Evolutionary conservation across 1,140 invertebrate species (phyloP).

Genomic region (Samia ricini): DNA sequence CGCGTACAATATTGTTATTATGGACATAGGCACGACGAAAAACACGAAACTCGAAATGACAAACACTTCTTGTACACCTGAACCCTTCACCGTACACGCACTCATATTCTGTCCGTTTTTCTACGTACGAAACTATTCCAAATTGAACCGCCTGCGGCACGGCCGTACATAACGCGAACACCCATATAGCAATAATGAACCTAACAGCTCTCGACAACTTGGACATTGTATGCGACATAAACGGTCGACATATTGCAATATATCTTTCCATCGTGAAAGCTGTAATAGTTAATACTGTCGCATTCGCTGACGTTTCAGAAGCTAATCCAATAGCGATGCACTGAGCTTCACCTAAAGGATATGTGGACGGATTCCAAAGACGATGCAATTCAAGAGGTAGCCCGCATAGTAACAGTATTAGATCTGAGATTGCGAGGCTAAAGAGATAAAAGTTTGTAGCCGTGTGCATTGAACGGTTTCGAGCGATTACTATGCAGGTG

Average conservation of each 20-base stretch:
- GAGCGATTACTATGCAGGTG: conserved; percentile 90
- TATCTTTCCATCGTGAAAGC: conserved; percentile 97
- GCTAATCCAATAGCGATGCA: conserved; percentile 87
- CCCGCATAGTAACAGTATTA: conserved; percentile 87
- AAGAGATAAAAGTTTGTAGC: conserved; percentile 93
- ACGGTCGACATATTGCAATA: conserved; percentile 95
- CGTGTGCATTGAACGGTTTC: conserved; percentile 90
- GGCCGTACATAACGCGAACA: conserved; percentile 85
- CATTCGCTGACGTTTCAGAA: conserved; percentile 92
- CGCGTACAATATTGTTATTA: conserved; percentile 85
- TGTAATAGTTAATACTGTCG: conserved; percentile 95
- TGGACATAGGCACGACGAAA: conserved; percentile 87
- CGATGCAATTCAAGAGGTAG: conserved; percentile 88
- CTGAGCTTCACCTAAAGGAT: conserved; percentile 86
- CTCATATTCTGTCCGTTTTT: conserved; percentile 72
- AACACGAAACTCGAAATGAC: conserved; percentile 86
- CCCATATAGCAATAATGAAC: conserved; percentile 85
- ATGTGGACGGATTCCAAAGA: conserved; percentile 88
- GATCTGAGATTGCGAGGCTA: conserved; percentile 91
- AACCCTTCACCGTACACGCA: conserved; percentile 78
- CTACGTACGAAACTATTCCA: conserved; percentile 79
- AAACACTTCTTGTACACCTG: conserved; percentile 81
- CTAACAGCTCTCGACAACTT: conserved; percentile 85
- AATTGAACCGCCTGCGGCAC: conserved; percentile 89
- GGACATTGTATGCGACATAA: conserved; percentile 91